phyloP scores from a whole-genome alignment of 1,140 invertebrate species.

The Hyles vespertilio region DNA sequence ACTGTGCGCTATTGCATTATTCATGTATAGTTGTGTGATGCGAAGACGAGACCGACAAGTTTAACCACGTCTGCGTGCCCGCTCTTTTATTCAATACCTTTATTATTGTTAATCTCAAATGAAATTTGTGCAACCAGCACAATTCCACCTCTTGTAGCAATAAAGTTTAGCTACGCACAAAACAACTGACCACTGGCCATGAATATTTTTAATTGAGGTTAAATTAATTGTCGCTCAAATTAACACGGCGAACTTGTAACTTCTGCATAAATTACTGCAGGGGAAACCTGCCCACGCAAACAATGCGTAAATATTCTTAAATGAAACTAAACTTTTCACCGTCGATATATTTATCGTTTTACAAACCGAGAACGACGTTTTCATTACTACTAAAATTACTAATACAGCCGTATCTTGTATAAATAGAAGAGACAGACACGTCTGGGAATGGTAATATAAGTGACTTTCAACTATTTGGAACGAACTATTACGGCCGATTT shows the following conservation, averaged over 20 bases:
- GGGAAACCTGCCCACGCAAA: background rate
- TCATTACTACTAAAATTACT: background rate
- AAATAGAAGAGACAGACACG: too few relatives aligned
- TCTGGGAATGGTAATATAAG: too few relatives aligned
- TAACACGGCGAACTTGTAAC: slow-evolving; percentile 16
- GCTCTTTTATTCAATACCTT: background rate
- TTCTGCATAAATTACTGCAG: background rate
- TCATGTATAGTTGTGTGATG: slow-evolving; percentile 30
- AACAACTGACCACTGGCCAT: slow-evolving; percentile 23
- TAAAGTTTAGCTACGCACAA: slow-evolving; percentile 6
- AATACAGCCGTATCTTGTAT: too few relatives aligned
- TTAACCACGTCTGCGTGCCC: slow-evolving; percentile 13
- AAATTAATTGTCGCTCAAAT: slow-evolving; percentile 56
- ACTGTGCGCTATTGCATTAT: slow-evolving; percentile 40
- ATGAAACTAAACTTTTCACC: background rate
- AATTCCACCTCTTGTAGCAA: slow-evolving; percentile 14
- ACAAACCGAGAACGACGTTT: background rate
- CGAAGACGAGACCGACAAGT: slow-evolving; percentile 24
- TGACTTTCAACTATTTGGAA: too few relatives aligned
- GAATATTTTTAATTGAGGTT: slow-evolving; percentile 62
- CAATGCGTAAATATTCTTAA: background rate
- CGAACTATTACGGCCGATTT: too few relatives aligned
- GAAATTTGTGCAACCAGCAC: too few relatives aligned
- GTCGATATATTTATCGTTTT: background rate
- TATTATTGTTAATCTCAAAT: too few relatives aligned